These are phyloP conservation scores for Cryptus armator DNA, from an alignment of 2,888 invertebrate genomes.

Conservation along the genomic window DNA sequence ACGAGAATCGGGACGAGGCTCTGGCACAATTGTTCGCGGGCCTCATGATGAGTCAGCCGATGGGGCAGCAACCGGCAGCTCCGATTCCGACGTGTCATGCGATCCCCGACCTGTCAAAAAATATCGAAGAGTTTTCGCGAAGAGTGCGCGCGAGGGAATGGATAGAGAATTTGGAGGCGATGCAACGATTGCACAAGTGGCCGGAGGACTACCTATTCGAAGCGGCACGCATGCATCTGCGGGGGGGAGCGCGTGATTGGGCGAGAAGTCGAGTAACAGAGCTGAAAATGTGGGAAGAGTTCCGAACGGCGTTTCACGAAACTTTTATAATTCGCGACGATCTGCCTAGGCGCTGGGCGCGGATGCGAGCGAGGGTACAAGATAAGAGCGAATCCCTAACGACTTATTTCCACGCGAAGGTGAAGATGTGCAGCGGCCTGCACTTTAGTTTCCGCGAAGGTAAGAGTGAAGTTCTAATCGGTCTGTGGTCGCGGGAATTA, in stretches of 20 bases:
- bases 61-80: not conserved
- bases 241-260: not conserved
- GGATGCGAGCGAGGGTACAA: not conserved
- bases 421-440: not conserved
- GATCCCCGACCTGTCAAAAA: not conserved
- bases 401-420: slow-evolving; percentile 3
- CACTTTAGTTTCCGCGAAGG: not conserved
- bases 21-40: slow-evolving; percentile 2
- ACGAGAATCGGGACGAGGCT: slow-evolving; percentile 4
- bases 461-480: not conserved
- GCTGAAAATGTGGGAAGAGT: not conserved
- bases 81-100: not conserved
- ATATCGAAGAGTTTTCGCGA: not conserved
- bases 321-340: not conserved
- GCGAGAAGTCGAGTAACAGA: not conserved
- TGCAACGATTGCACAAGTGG: slow-evolving; percentile 10
- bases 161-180: not conserved
- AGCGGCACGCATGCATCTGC: not conserved
- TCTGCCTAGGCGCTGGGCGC: not conserved
- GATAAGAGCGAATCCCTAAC: not conserved
- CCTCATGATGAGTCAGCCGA: not conserved
- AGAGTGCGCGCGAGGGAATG: not conserved
- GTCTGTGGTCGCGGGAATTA: not conserved
- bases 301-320: not conserved
- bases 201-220: not conserved